Conservation (phyloP, 2,113 vertebrate species). For the Nibea coibor region DNA sequence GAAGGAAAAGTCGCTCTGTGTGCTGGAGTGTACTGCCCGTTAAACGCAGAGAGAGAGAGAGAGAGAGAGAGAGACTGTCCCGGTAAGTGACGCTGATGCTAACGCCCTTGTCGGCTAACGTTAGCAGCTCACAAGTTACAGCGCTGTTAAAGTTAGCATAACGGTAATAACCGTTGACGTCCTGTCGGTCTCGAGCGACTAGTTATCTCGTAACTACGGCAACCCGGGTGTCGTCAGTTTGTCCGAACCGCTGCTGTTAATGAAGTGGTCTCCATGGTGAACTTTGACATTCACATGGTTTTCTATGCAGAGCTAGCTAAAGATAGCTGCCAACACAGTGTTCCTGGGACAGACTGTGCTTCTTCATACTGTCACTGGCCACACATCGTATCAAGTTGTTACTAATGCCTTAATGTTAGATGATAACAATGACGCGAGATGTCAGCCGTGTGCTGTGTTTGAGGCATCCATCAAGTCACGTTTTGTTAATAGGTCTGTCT, state of each 20-base stretch:
- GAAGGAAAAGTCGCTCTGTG: fast-evolving
- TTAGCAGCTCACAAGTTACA: not conserved
- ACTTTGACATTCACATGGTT: conserved; percentile 32
- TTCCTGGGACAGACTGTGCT: not conserved
- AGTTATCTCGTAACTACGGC: not conserved
- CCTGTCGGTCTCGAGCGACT: fast-evolving
- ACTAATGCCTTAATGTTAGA: not conserved
- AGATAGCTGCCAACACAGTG: not conserved
- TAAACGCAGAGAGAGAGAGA: not conserved
- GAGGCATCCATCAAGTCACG: not conserved
- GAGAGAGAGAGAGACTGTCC: too few relatives aligned
- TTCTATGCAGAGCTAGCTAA: not conserved
- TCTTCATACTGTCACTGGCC: too few relatives aligned
- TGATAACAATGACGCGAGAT: too few relatives aligned
- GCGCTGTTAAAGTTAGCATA: conserved; percentile 40
- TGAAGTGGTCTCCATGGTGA: not conserved
- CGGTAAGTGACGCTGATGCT: not conserved
- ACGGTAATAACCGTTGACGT: conserved; percentile 11
- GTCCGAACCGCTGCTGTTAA: not conserved
- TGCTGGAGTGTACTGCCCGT: too few relatives aligned
- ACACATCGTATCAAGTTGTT: too few relatives aligned
- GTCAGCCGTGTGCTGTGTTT: not conserved
- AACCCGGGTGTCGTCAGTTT: not conserved
- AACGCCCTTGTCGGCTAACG: not conserved
- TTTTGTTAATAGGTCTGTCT: not conserved